Evolutionary conservation across 1,140 invertebrate genomes (phyloP).

Genomic region (Sarcophaga bullata): DNA sequence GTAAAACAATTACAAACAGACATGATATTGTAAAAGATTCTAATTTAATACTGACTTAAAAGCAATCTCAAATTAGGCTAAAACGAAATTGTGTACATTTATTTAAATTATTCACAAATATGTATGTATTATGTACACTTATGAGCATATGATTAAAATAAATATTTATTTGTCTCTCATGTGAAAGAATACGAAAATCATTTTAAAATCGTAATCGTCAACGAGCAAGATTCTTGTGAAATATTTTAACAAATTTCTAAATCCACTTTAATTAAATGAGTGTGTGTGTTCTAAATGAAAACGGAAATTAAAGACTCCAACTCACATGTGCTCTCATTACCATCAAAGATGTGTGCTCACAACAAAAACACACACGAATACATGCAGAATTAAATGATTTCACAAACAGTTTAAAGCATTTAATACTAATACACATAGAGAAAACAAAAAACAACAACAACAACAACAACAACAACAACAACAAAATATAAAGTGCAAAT

Average conservation of each 20-base stretch:
- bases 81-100: too few relatives aligned
- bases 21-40: too few relatives aligned
- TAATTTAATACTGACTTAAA: too few relatives aligned
- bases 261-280: not conserved
- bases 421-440: not conserved
- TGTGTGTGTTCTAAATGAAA: not conserved
- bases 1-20: too few relatives aligned
- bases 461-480: too few relatives aligned
- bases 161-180: too few relatives aligned
- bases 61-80: too few relatives aligned
- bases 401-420: not conserved
- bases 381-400: not conserved
- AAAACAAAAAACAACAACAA: not conserved
- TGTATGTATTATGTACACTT: too few relatives aligned
- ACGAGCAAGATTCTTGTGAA: not conserved
- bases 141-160: too few relatives aligned
- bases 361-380: not conserved
- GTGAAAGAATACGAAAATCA: too few relatives aligned
- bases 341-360: not conserved
- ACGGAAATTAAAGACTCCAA: conserved; percentile 1
- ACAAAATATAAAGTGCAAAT: not conserved
- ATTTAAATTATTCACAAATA: not conserved
- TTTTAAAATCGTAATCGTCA: too few relatives aligned
- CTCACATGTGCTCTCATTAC: not conserved
- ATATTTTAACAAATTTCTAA: not conserved